phyloP scores from a whole-genome alignment of 2,797 vertebrate genomes.

The Chrosomus eos region DNA sequence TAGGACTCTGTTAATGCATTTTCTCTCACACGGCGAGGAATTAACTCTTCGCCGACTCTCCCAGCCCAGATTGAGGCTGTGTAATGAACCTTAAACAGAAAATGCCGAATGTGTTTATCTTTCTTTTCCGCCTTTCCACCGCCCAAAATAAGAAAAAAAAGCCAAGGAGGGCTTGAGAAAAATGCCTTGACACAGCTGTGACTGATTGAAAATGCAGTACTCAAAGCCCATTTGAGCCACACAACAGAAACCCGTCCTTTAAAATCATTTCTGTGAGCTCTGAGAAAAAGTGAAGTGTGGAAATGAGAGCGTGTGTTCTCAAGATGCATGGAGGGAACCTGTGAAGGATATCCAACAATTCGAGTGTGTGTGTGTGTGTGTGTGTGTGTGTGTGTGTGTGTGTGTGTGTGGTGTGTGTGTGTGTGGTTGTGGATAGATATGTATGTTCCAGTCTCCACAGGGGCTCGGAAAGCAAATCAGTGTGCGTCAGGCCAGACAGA shows the following conservation, averaged over 20 bases:
- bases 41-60: slow-evolving; percentile 73
- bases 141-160: slow-evolving; percentile 51
- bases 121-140: slow-evolving; percentile 52
- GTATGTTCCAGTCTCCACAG: slow-evolving; percentile 7
- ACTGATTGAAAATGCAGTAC: slow-evolving; percentile 73
- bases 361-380: background rate
- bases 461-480: slow-evolving; percentile 23
- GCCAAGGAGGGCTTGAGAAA: slow-evolving; percentile 53
- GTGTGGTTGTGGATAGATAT: slow-evolving; percentile 25
- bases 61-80: slow-evolving; percentile 68
- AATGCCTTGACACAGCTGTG: slow-evolving; percentile 68
- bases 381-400: slow-evolving; percentile 27
- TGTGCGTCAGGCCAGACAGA: slow-evolving; percentile 13
- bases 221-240: slow-evolving; percentile 75
- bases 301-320: slow-evolving; percentile 61
- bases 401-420: slow-evolving; percentile 22
- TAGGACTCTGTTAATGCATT: slow-evolving; percentile 79
- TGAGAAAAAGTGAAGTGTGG: slow-evolving; percentile 30
- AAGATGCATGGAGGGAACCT: slow-evolving; percentile 39
- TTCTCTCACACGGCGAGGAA: slow-evolving; percentile 73
- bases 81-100: slow-evolving; percentile 78
- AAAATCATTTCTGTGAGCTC: slow-evolving; percentile 67
- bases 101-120: slow-evolving; percentile 73
- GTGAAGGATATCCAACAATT: slow-evolving; percentile 33
- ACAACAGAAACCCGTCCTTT: slow-evolving; percentile 67